These are phyloP conservation scores for Papilio xuthus DNA, from an alignment of 1,140 invertebrate species.

Conservation along the genomic window DNA sequence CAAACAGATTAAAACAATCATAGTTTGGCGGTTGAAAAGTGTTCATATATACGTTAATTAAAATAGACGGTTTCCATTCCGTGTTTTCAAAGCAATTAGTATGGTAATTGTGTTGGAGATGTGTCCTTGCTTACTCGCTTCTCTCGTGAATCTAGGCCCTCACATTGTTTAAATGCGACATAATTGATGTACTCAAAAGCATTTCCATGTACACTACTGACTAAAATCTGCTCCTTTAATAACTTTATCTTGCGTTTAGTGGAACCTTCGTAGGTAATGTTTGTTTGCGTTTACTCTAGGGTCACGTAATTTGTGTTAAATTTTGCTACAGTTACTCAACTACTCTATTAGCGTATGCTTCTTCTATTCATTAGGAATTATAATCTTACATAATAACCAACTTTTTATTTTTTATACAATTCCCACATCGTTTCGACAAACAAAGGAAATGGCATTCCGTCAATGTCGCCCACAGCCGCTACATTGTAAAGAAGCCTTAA, in stretches of 20 bases:
- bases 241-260: neutral
- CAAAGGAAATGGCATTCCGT: neutral
- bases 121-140: neutral
- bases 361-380: neutral
- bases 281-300: neutral
- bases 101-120: neutral
- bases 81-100: neutral
- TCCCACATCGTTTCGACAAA: neutral
- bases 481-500: neutral
- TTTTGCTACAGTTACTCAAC: no score
- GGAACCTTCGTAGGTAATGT: neutral
- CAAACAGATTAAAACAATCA: neutral
- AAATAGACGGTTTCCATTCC: constrained; percentile 2
- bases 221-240: neutral
- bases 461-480: neutral
- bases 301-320: neutral
- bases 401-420: neutral
- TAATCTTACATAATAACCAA: neutral
- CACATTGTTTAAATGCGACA: neutral
- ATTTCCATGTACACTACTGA: constrained; percentile 1
- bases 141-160: neutral
- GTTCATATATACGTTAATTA: neutral
- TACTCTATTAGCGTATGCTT: neutral
- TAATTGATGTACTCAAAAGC: neutral
- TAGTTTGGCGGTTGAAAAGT: neutral